Evolutionary conservation across 2,113 vertebrate species (phyloP), one percentile per base, ranked within the genome.

Genomic region (Passer domesticus): DNA sequence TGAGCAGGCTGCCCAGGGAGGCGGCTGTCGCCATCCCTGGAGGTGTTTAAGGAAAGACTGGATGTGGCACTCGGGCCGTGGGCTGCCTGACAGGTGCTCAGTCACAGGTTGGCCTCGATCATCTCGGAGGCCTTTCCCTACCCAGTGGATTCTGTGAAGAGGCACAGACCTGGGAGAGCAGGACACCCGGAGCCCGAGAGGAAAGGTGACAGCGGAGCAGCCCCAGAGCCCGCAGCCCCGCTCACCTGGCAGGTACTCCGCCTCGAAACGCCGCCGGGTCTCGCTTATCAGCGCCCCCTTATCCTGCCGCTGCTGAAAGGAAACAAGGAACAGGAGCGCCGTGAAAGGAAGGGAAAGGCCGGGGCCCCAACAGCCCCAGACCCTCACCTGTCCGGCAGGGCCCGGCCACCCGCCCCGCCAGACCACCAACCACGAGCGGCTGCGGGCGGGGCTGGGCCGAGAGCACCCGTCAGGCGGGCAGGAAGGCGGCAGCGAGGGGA

Each of bases 201-300:
- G 5, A 22, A 23, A 47, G 39, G 44, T 7, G 14, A 15, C 68
- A 33, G 20, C 0, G 4, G 13, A 7, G 27, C 12, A 81, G 23
- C 33, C 60, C 20, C 69, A 11, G 7, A 23, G 23, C 30, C 19
- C 17, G 3, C 41, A 4, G 0, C 64, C 8, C 62, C 1, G 77
- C 98, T 95, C 72, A 99, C 99, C 99, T 98, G 98, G 92, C 62
- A 99, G 83, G 89, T 98, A 98, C 80, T 99, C 99, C 33, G 97
- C 96, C 91, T 98, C 98, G 96, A 99, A 99, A 74, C 99, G 98
- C 89, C 98, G 97, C 47, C 99, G 98, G 7, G 96, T 98, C 92
- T 99, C 98, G 64, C 97, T 95, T 52, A 99, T 96, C 96, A 99
- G 98, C 77, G 94, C 98, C 69, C 98, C 97, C 83, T 98, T 98